Base-by-base conservation (phyloP, 2,113 vertebrate species). In the Thomomys bottae region DNA sequence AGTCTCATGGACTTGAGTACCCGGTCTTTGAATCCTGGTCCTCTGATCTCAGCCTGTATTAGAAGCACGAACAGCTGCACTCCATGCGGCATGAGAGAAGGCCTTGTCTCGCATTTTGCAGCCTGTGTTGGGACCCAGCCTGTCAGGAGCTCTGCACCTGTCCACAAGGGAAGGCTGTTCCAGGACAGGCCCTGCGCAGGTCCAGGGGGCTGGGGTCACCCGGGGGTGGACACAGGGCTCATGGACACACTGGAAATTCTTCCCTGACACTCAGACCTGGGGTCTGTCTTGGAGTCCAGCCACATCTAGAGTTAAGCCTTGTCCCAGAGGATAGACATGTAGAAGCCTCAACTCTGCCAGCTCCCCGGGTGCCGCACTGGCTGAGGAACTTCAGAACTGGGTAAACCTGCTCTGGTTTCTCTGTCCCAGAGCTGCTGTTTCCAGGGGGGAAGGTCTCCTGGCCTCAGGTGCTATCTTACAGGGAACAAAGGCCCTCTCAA, bases 211-310 rank as follows among this genome's bases (percentile, higher is more conserved):
- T 42, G 23, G 14, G 20, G 68, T 34, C 21, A 2, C n/a, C n/a
- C n/a, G n/a, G n/a, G n/a, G n/a, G n/a, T n/a, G n/a, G 4, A 34
- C 21, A 71, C 2, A 5, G 40, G 6, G 34, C 20, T 78, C 42
- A 32, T 6, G 17, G 28, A 1, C 40, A 21, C 3, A 28, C 72
- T 20, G 42, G 30, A 26, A 6, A 7, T 64, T 30, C 14, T 24
- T 21, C 30, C 6, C 0, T 0, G 4, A 42, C 2, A 23, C 8
- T 23, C 4, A 3, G 6, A 15, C 3, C 1, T 7, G n/a, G 18
- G 11, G 15, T 45, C 17, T 8, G 10, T 24, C 20, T 12, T 10
- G 42, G 49, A 76, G 30, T 23, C 18, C 64, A 80, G 21, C 34
- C 36, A 71, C 21, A 9, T 49, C 76, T 67, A 23, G 4, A 11